Evolutionary conservation across 2,888 invertebrate genomes (phyloP), one percentile per base, ranked within the genome.

Genomic region (Mamestra brassicae): DNA sequence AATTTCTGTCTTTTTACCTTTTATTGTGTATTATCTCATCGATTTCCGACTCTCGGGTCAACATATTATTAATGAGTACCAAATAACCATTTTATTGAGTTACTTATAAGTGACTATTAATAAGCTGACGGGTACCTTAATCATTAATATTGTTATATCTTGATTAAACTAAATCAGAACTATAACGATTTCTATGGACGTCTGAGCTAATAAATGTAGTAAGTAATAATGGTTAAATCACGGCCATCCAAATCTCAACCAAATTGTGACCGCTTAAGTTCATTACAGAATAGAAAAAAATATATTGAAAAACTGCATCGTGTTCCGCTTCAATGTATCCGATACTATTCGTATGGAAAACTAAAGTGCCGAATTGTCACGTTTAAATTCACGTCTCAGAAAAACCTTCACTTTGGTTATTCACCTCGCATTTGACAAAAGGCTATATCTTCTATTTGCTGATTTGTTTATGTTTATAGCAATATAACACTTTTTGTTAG

Each of bases 371-470:
- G 36, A 62, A 70, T 47, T 65, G 68, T 80, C 73, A 70, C 73
- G 63, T 80, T 63, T 62, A 74, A 55, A 60, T 15, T 77, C 66
- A 69, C 63, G 58, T 83, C 75, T 17, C 36, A 65, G 26, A 63
- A 72, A 70, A 72, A 47, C 66, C 64, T 60, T 76, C 58, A 68
- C 13, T 66, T 63, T 74, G 74, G 73, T 50, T 80, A 72, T 80
- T 86, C 75, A 87, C 83, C 83, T 76, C 47, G 11, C 15, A 38
- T 63, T 66, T 54, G 10, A 11, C 60, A 50, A 80, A 55, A 50
- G 34, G 10, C 47, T 26, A 74, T 52, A 75, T 26, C 36, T 66
- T 64, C 62, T 57, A 52, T 66, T 61, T 74, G 66, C 63, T 55
- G 58, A 26, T 10, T 50, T 58, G 34, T 76, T 58, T 69, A 70